Evolutionary conservation across 2,113 vertebrate species (phyloP), one percentile per base, ranked within the genome.

Genomic region (Sinocyclocheilus grahami): DNA sequence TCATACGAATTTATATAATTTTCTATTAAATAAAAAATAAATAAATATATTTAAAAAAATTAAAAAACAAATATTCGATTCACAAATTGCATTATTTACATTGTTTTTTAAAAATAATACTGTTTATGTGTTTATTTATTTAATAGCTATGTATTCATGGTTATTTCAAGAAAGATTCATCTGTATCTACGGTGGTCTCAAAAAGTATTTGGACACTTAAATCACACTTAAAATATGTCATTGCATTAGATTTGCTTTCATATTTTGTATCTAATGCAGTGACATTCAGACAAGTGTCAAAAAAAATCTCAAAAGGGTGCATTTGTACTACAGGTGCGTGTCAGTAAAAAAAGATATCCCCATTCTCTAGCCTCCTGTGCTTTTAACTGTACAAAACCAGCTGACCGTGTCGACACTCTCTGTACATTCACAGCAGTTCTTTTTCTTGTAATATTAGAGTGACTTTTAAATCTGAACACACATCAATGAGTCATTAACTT

Each of bases 401-500:
- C 16, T 27, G 27, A 27, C 27, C 27, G 27, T 27, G 27, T 16
- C 7, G 27, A 75, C 46, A 1, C 24, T 77, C 33, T 74, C 74
- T 76, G n/a, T 30, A 78, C 69, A 42, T 60, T 82, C 79, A 74
- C 51, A 2, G 84, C 74, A 30, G 39, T 83, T 84, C 30, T 53
- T 71, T 55, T 16, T 51, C 88, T 55, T 46, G 67, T 33, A 46
- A 86, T 83, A 85, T 78, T 72, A 71, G 83, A 76, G 42, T 79
- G 87, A 85, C 87, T 88, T 88, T 88, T 88, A 85, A 88, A 84
- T 84, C 77, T 84, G 46, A 86, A 77, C 77, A 84, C 87, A 86
- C 87, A 84, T 88, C 87, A 84, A 78, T 77, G 87, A 82, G 77
- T 88, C 87, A 86, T 88, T 88, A 88, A 88, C 87, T 88, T 86